A percentile compares a stretch with the other conserved stretches of the same genome.
Conservation (phyloP, 2,113 vertebrate species). For the Anhinga rufa region DNA sequence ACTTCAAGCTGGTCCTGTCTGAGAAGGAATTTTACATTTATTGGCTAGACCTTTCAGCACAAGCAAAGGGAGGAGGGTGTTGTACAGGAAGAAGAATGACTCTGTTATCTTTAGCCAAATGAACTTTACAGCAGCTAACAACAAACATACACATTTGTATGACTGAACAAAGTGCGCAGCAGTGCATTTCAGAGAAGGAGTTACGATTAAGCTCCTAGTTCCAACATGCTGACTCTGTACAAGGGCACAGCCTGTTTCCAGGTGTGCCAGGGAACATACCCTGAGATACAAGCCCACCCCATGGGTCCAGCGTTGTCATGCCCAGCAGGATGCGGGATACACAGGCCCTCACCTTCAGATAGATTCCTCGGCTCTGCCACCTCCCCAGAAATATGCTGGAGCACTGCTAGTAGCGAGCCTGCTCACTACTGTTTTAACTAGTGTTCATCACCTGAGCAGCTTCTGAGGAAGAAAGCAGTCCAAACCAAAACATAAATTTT, state of each 20-base stretch:
- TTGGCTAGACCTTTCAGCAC: background rate
- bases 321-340: background rate
- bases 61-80: background rate
- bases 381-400: background rate
- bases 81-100: background rate
- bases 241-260: background rate
- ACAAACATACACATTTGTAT: background rate
- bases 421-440: background rate
- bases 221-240: background rate
- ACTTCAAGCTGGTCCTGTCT: background rate
- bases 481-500: background rate
- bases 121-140: background rate
- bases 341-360: rapidly evolving
- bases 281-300: background rate
- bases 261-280: background rate
- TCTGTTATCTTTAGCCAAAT: background rate
- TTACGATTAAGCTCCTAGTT: background rate
- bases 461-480: background rate
- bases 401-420: background rate
- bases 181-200: background rate
- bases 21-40: background rate
- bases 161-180: background rate
- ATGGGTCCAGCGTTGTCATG: background rate
- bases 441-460: background rate
- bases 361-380: background rate